Percentiles rank a stretch among this genome's conserved stretches.
phyloP scores from a whole-genome alignment of 1,140 invertebrate species.

The Papilio helenus region DNA sequence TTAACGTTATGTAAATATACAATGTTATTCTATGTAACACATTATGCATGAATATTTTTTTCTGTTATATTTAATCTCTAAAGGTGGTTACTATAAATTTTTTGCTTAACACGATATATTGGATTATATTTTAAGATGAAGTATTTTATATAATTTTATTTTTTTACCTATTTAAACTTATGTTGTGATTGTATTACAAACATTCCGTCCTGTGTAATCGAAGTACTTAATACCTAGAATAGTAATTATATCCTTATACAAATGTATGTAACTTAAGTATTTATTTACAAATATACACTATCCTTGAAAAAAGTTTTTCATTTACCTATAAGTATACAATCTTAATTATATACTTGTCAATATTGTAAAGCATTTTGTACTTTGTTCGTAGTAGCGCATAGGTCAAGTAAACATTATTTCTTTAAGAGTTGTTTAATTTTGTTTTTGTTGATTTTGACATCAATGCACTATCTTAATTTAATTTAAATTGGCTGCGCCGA shows the following conservation, averaged over 20 bases:
- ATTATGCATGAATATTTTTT: neutral
- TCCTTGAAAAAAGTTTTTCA: constrained; percentile 2
- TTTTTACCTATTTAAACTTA: constrained; percentile 12
- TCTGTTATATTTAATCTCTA: neutral
- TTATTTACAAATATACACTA: constrained; percentile 40
- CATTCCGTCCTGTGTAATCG: constrained; percentile 48
- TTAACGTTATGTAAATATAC: neutral
- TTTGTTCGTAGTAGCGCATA: no score
- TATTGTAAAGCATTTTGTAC: no score
- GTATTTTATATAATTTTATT: constrained; percentile 25
- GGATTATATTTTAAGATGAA: constrained; percentile 15
- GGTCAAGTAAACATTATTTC: no score
- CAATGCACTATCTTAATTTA: no score
- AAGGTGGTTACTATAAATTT: neutral
- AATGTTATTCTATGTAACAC: neutral
- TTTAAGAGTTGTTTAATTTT: no score
- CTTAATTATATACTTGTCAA: neutral
- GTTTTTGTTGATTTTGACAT: no score
- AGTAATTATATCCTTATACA: constrained; percentile 42
- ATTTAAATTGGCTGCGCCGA: no score
- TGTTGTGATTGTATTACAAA: constrained; percentile 47
- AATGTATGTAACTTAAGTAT: constrained; percentile 36
- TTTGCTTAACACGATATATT: neutral
- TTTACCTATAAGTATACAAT: neutral
- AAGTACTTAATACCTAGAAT: constrained; percentile 41